Evolutionary conservation across 2,797 vertebrate species (phyloP).

Genomic region (Myripristis jacobus): DNA sequence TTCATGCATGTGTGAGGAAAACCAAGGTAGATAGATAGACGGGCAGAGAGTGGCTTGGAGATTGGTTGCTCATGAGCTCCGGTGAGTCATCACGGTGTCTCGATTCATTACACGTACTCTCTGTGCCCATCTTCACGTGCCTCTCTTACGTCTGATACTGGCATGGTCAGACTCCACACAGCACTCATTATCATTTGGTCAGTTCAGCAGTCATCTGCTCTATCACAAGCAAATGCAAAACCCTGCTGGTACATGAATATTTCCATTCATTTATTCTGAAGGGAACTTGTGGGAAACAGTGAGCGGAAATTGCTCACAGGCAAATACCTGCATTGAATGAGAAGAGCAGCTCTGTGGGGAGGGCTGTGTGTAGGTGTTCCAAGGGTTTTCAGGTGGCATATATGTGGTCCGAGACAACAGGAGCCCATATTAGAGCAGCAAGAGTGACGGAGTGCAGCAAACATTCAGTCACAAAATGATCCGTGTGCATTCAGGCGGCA

Average conservation of each 20-base stretch:
- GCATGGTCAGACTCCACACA: slow-evolving; percentile 11
- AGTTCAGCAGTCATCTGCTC: background rate
- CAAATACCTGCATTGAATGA: background rate
- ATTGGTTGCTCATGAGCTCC: background rate
- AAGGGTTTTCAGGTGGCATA: background rate
- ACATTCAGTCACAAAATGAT: too few species aligned
- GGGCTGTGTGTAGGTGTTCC: background rate
- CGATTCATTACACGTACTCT: background rate
- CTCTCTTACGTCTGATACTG: background rate
- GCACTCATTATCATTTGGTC: background rate
- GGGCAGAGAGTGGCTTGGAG: background rate
- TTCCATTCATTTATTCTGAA: background rate
- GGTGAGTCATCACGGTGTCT: slow-evolving; percentile 19
- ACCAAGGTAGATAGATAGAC: background rate
- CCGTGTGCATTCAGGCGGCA: too few species aligned
- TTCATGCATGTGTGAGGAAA: too few species aligned
- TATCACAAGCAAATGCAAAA: background rate
- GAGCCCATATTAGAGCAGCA: background rate
- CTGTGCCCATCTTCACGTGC: background rate
- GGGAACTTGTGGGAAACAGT: background rate
- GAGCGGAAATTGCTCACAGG: background rate
- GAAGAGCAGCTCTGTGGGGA: background rate
- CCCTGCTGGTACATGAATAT: background rate
- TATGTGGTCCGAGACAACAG: too few species aligned
- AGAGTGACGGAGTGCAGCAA: background rate